phyloP scores from a whole-genome alignment of 2,113 vertebrate species.

The Phodopus roborovskii region DNA sequence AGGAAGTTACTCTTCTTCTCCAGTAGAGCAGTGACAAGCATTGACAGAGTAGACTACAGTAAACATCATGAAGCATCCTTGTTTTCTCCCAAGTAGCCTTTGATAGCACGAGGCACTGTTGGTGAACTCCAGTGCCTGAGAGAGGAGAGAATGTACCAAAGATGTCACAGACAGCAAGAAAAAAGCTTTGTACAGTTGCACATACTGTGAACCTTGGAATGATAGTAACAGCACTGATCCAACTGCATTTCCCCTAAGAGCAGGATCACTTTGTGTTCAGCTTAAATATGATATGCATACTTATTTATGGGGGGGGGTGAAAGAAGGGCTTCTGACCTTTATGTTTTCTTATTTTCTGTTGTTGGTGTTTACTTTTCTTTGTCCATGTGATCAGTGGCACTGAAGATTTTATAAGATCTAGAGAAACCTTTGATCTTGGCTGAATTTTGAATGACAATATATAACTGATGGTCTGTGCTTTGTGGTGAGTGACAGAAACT shows the following conservation, averaged over 20 bases:
- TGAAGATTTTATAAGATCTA: background rate
- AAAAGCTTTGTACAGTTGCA: background rate
- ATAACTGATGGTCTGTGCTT: background rate
- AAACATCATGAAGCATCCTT: conserved; percentile 3
- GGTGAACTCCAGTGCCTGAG: background rate
- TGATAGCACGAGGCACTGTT: background rate
- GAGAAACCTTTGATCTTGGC: background rate
- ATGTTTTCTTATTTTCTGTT: background rate
- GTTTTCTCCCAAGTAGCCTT: conserved; percentile 10
- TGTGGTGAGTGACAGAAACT: background rate
- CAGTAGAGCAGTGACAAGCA: conserved; percentile 16
- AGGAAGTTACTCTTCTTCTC: background rate
- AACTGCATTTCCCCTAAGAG: background rate
- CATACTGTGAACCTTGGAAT: background rate
- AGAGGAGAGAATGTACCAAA: background rate
- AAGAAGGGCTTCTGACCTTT: background rate
- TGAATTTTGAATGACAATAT: background rate
- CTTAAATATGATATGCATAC: background rate
- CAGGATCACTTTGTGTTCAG: background rate
- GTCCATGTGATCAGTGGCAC: background rate
- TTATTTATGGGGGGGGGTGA: background rate
- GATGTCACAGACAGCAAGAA: background rate
- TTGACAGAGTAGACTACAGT: conserved; percentile 25
- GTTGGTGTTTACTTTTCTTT: background rate
- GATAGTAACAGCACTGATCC: background rate